phyloP scores from a whole-genome alignment of 2,888 invertebrate species.

The Sinotaia quadrata region DNA sequence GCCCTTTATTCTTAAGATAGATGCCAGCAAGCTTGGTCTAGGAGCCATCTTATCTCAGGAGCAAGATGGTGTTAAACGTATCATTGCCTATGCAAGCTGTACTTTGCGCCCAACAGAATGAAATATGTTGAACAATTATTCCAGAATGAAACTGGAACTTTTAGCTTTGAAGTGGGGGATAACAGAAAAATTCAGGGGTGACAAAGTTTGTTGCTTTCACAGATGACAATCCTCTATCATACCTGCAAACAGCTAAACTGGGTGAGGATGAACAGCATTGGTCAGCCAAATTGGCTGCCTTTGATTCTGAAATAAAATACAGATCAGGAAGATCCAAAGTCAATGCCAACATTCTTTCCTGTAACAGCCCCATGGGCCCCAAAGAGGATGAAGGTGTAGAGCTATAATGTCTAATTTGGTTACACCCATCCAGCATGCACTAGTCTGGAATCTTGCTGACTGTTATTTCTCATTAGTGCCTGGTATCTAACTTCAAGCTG shows the following conservation, averaged over 20 bases:
- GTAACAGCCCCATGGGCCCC: no score
- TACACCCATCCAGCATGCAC: no score
- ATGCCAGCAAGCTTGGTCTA: conserved; percentile 29
- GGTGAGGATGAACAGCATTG: conserved; percentile 24
- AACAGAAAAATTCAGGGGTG: conserved; percentile 31
- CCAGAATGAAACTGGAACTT: conserved; percentile 38
- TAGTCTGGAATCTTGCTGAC: no score
- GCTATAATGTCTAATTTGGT: no score
- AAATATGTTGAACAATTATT: no score
- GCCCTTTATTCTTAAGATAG: conserved; percentile 39
- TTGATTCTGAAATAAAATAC: conserved; percentile 17
- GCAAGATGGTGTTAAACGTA: conserved; percentile 23
- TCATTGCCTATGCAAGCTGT: conserved; percentile 34
- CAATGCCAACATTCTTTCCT: conserved; percentile 15
- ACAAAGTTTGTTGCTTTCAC: conserved; percentile 17
- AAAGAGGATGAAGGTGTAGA: no score
- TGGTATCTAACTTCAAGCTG: no score
- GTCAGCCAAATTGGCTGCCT: conserved; percentile 17
- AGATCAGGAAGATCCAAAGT: conserved; percentile 13
- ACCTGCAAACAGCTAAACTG: conserved; percentile 15
- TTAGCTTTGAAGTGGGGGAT: conserved; percentile 39
- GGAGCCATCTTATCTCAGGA: conserved; percentile 39
- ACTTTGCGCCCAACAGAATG: conserved; percentile 31
- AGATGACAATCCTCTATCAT: conserved; percentile 22
- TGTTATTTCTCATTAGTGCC: no score